Conservation (phyloP, 2,113 vertebrate genomes). For the Sceloporus tristichus region DNA sequence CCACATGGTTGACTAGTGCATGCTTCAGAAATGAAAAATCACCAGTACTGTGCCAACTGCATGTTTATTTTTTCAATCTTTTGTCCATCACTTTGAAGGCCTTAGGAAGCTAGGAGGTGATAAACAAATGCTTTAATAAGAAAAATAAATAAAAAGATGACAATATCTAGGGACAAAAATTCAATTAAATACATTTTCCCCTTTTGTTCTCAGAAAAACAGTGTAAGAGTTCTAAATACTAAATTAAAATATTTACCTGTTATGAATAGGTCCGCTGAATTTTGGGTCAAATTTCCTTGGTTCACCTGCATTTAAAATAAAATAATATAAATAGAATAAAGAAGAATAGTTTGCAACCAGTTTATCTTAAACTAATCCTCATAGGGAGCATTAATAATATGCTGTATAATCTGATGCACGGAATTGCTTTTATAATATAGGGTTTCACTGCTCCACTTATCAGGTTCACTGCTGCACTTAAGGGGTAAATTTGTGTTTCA, state of each 20-base stretch:
- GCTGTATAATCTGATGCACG: neutral
- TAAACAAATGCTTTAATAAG: no score
- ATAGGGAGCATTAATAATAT: neutral
- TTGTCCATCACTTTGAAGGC: no score
- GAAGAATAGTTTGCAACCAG: conserved; percentile 7
- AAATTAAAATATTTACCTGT: conserved; percentile 83
- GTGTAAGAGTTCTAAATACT: conserved; percentile 40
- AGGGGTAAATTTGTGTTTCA: neutral
- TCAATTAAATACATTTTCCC: neutral
- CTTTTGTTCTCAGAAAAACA: conserved; percentile 41
- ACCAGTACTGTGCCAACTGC: no score
- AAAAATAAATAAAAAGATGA: no score
- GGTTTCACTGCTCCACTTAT: neutral
- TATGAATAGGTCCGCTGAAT: conserved; percentile 91
- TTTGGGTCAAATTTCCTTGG: conserved; percentile 89
- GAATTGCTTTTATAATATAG: neutral
- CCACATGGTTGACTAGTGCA: no score
- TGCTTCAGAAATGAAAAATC: no score
- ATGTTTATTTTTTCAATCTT: no score
- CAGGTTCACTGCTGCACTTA: neutral
- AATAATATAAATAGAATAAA: conserved; percentile 60
- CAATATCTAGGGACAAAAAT: neutral
- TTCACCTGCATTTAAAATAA: conserved; percentile 88
- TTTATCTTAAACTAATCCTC: neutral
- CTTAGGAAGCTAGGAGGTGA: no score